phyloP scores from a whole-genome alignment of 2,888 invertebrate species.

The Philereme transversata region DNA sequence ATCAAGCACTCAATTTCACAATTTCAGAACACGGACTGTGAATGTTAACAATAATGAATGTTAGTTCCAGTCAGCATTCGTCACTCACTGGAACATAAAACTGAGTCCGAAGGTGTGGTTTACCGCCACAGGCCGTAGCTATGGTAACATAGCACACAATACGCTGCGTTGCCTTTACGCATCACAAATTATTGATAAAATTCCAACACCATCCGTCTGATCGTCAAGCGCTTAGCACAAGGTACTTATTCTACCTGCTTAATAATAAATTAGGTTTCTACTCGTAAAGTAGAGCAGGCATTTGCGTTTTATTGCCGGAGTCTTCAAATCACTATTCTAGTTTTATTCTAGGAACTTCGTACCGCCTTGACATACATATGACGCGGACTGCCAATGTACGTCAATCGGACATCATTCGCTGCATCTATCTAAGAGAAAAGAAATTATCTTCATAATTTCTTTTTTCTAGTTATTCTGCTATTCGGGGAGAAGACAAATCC shows the following conservation, averaged over 20 bases:
- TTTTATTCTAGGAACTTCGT: too few relatives aligned
- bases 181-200: constrained; percentile 73
- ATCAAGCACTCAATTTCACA: constrained; percentile 2
- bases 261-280: constrained; percentile 5
- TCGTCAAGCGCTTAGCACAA: constrained; percentile 22
- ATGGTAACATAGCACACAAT: constrained; percentile 73
- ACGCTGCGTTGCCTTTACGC: constrained; percentile 47
- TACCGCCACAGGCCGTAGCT: constrained; percentile 59
- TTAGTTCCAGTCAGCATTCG: constrained; percentile 37
- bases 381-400: too few relatives aligned
- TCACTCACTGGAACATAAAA: constrained; percentile 55
- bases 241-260: constrained; percentile 1
- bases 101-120: constrained; percentile 73
- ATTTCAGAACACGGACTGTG: constrained; percentile 11
- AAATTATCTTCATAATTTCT: too few relatives aligned
- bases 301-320: not conserved
- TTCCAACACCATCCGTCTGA: constrained; percentile 50
- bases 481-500: too few relatives aligned
- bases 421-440: too few relatives aligned
- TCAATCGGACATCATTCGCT: too few relatives aligned
- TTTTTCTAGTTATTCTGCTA: too few relatives aligned
- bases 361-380: too few relatives aligned
- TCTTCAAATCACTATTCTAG: too few relatives aligned
- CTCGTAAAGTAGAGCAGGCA: constrained; percentile 9
- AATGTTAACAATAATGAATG: constrained; percentile 11